These are phyloP conservation scores for Pissodes strobi DNA, from an alignment of 1,140 invertebrate species.

Conservation along the genomic window DNA sequence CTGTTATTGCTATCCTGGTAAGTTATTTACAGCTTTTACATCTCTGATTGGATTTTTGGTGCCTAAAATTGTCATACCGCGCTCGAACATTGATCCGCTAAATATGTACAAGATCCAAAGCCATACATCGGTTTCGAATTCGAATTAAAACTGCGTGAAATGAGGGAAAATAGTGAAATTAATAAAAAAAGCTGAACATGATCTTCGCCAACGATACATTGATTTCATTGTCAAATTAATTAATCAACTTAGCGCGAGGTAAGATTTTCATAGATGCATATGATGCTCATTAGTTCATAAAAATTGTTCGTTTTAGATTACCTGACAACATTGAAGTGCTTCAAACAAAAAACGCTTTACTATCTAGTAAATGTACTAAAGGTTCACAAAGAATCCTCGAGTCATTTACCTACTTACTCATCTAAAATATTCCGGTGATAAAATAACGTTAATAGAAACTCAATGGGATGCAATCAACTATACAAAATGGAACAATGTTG, in stretches of 20 bases:
- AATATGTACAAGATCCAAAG: not conserved
- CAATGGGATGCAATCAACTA: not conserved
- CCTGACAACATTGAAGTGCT: no score
- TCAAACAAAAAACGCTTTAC: not conserved
- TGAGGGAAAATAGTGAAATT: no score
- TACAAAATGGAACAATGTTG: not conserved
- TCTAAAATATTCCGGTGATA: not conserved
- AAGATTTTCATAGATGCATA: no score
- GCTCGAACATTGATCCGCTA: not conserved
- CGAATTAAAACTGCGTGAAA: not conserved
- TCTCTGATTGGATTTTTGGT: not conserved
- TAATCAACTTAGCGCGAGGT: no score
- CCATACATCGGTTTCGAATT: not conserved
- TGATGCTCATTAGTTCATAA: no score
- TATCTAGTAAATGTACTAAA: not conserved
- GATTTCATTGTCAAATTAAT: not conserved
- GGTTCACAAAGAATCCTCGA: not conserved
- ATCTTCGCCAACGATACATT: not conserved
- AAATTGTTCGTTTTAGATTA: not conserved
- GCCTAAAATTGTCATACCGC: not conserved
- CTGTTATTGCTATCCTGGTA: not conserved
- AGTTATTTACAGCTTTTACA: not conserved
- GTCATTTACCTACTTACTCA: not conserved
- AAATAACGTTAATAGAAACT: not conserved
- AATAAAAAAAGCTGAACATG: not conserved